A percentile compares a stretch with the other conserved stretches of the same genome.
These are phyloP conservation scores for Parascotia fuliginaria DNA, from an alignment of 2,888 invertebrate genomes.

Conservation along the genomic window DNA sequence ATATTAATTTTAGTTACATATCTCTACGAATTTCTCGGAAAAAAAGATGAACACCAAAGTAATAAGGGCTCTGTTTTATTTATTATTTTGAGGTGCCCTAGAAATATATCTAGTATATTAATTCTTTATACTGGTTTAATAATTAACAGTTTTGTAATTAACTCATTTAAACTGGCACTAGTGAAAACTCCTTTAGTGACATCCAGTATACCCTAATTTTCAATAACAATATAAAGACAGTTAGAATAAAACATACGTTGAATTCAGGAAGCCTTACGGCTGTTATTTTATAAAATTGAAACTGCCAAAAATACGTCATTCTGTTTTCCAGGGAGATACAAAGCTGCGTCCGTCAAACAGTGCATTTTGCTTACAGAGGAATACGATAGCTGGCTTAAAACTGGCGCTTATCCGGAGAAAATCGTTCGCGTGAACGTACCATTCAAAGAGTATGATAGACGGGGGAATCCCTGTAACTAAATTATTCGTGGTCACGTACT, in stretches of 20 bases:
- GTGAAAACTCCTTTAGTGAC: too few relatives aligned
- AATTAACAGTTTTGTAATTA: too few relatives aligned
- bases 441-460: conserved; percentile 69
- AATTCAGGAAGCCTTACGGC: not conserved
- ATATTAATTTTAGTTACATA: too few relatives aligned
- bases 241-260: not conserved
- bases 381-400: conserved; percentile 5
- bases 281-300: not conserved
- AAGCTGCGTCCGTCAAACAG: not conserved
- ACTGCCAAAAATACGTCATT: not conserved
- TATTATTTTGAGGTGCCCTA: too few relatives aligned
- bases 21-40: too few relatives aligned
- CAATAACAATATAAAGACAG: too few relatives aligned
- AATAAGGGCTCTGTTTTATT: too few relatives aligned
- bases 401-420: conserved; percentile 12
- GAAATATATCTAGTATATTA: too few relatives aligned
- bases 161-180: too few relatives aligned
- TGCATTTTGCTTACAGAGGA: not conserved
- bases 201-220: too few relatives aligned
- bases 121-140: too few relatives aligned
- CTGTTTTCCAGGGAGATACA: not conserved
- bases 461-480: conserved; percentile 69
- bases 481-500: conserved; percentile 80
- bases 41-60: too few relatives aligned
- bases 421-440: conserved; percentile 18